A percentile compares a stretch with the other conserved stretches of the same genome.
Evolutionary conservation across 2,797 vertebrate species (phyloP).

Genomic region (Catamblyrhynchus diadema): DNA sequence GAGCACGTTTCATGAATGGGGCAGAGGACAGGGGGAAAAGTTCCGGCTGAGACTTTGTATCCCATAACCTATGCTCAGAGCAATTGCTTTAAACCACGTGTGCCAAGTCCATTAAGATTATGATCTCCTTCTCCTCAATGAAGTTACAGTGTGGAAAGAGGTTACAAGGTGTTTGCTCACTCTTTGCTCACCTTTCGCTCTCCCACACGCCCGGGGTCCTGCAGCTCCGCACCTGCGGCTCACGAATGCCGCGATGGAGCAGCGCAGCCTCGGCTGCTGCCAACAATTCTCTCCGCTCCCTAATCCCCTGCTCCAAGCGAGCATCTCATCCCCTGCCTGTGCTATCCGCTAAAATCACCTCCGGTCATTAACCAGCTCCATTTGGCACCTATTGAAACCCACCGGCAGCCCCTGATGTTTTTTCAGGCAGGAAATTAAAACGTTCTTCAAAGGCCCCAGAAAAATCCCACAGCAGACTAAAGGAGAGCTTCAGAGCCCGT

Average conservation of each 20-base stretch:
- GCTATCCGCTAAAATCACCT: neutral
- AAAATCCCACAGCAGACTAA: neutral
- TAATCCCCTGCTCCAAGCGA: neutral
- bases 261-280: neutral
- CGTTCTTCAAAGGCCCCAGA: neutral
- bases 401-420: neutral
- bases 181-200: neutral
- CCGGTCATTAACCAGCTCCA: neutral
- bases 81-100: neutral
- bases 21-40: neutral
- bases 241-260: fast-evolving
- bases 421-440: neutral
- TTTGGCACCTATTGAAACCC: neutral
- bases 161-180: neutral
- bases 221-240: neutral
- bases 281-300: neutral
- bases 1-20: fast-evolving
- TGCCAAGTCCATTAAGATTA: neutral
- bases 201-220: neutral
- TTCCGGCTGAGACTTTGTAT: neutral
- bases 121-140: neutral
- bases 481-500: neutral
- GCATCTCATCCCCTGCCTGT: neutral
- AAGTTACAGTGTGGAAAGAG: neutral
- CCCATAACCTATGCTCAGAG: neutral